Conservation (phyloP, 1,140 invertebrate species). For the silkworm (Bombyx mori) region ASM3026992v2 NC_085110.1:12762001-12762500, state of each 20-base stretch:
- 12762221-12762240: conserved; percentile 31
- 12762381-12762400: neutral
- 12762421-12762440: conserved; percentile 30
- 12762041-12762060: conserved; percentile 26
- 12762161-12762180: conserved; percentile 32
- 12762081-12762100: conserved; percentile 32
- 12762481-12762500: conserved; percentile 56
- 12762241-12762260: conserved; percentile 46
- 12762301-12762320: conserved; percentile 46
- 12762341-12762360: conserved; percentile 44
- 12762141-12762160: conserved; percentile 52
- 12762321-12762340: conserved; percentile 54
- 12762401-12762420: neutral
- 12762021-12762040: conserved; percentile 24
- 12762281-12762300: conserved; percentile 54
- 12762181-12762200: conserved; percentile 53
- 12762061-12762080: conserved; percentile 41
- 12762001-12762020: neutral
- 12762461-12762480: conserved; percentile 47
- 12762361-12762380: neutral
- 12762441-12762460: conserved; percentile 55
- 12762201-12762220: conserved; percentile 31
- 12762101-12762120: conserved; percentile 23
- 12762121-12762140: conserved; percentile 35
- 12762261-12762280: conserved; percentile 55